Base-by-base conservation (phyloP, 2,113 vertebrate species). In the Dasyornis broadbenti region DNA sequence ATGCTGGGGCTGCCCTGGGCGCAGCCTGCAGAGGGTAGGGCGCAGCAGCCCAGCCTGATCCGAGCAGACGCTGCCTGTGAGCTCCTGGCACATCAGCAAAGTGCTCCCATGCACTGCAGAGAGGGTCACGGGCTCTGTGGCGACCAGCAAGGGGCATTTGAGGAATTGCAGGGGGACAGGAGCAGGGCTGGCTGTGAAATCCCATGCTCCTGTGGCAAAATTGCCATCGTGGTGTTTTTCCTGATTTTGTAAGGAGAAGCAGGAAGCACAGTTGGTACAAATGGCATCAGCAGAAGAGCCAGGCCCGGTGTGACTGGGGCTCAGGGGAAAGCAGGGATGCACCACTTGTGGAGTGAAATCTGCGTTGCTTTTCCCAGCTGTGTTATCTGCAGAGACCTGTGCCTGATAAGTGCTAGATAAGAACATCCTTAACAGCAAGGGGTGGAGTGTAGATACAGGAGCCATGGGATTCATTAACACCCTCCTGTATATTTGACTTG, bases 311-410 rank as follows among this genome's bases (percentile, higher is more conserved):
- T 57, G 53, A 18, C 23, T 59, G 33, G 5, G 35, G 69, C 69
- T 52, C 35, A n/a, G 63, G 53, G 33, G 5, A 15, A 69, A 33
- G 1, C 17, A 52, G 21, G 45, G 33, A 28, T 15, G 1, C 9
- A 4, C 6, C 28, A 5, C 44, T 26, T 13, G 57, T 31, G 50
- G 50, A 4, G 35, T 21, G 2, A 1, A 5, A 9, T 13, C 0
- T 4, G 21, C 33, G 3, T 47, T 53, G 45, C 39, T 59, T 33
- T 78, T 49, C 23, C 69, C 39, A 0, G 4, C 31, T 70, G 31
- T 16, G 40, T 21, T 45, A 33, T 7, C 70, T 35, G 20, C 49
- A 59, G 57, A 50, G 37, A 56, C 28, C 7, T 4, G 42, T 40
- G 42, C 40, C 60, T 86, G 4, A 19, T 63, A 12, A 79, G 44